Percentiles rank a stretch among this genome's conserved stretches.
phyloP scores from a whole-genome alignment of 92 coral and sea anemone genomes.

The Bergia puertoricense region DNA sequence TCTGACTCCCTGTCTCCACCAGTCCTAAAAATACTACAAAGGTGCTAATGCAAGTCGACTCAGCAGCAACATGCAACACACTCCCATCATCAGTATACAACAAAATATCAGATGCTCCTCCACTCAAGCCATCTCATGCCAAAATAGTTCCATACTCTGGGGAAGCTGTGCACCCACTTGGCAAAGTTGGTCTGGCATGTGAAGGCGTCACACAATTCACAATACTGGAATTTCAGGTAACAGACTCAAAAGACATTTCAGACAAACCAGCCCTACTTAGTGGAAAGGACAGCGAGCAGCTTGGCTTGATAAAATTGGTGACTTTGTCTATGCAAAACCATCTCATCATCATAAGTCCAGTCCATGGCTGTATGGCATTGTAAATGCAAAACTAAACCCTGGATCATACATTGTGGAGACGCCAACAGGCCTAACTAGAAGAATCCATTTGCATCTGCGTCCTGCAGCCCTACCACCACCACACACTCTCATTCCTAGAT shows the following conservation, averaged over 20 bases:
- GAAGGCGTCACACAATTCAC: conserved; percentile 42
- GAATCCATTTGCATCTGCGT: background rate
- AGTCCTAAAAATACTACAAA: no score
- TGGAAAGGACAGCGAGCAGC: conserved; percentile 35
- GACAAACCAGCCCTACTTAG: conserved; percentile 45
- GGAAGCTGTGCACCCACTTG: conserved; percentile 33
- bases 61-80: no score
- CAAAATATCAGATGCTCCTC: conserved; percentile 31
- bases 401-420: background rate
- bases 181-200: conserved; percentile 41
- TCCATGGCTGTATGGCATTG: no score
- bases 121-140: conserved; percentile 32
- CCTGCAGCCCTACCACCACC: background rate
- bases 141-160: conserved; percentile 44
- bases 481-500: background rate
- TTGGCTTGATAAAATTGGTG: conserved; percentile 32
- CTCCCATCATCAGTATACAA: conserved; percentile 41
- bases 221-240: conserved; percentile 44
- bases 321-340: background rate
- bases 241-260: conserved; percentile 36
- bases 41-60: no score
- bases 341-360: background rate
- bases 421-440: background rate
- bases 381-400: background rate
- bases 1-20: no score